Base-by-base conservation (phyloP, 1,140 invertebrate genomes). In the Solenopsis fugax region DNA sequence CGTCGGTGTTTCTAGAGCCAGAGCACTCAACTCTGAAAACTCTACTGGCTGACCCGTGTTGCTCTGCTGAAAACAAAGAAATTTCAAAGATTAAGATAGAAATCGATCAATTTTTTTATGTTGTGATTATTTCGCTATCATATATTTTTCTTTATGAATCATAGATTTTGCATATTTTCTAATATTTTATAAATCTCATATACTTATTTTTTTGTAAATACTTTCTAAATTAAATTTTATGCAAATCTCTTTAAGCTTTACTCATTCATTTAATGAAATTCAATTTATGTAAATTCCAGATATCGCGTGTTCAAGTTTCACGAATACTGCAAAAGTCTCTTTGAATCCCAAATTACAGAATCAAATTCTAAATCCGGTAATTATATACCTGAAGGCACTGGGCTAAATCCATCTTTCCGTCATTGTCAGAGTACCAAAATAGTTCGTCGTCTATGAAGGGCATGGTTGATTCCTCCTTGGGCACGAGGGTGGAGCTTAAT, bases 361-460 rank as follows among this genome's bases (percentile, higher is more conserved):
- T 58, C 12, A 64, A 29, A 64, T 65, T 78, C 24, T 21, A 54
- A 81, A 67, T 37, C 18, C 2, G 5, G 12, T 69, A 16, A 2
- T 21, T 13, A 34, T 56, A 95, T 95, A 98, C 98, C 96, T 97
- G 97, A 93, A 98, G 96, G 95, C 98, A 98, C 94, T 97, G 97
- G 87, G 97, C 97, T 89, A 98, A 96, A 94, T 98, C 98, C 96
- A 98, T 98, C 95, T 98, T 98, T 94, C 97, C 97, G 95, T 98
- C 98, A 95, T 98, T 98, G 96, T 98, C 97, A 93, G 97, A 97
- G 96, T 98, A 98, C 98, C 98, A 98, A 90, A 98, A 97, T 90
- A 98, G 95, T 93, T 98, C 98, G 96, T 98, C 98, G 96, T 98
- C 98, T 96, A 98, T 98, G 96, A 98, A 98, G 96, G 98, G 98